phyloP scores from a whole-genome alignment of 2,888 invertebrate genomes.

The Anarsia innoxiella region DNA sequence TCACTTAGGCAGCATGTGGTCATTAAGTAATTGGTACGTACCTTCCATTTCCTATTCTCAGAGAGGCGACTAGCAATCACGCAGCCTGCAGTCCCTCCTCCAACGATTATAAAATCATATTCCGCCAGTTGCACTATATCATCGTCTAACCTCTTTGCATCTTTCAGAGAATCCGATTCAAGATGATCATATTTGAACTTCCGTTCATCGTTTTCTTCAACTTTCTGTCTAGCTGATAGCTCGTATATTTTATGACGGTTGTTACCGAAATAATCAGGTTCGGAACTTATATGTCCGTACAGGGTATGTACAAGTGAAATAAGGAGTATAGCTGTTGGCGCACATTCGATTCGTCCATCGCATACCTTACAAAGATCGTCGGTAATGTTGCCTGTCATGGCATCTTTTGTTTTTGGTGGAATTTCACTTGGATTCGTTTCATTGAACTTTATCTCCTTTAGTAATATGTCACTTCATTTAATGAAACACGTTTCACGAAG shows the following conservation, averaged over 20 bases:
- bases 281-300: slow-evolving; percentile 54
- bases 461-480: no score
- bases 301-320: slow-evolving; percentile 60
- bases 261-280: slow-evolving; percentile 53
- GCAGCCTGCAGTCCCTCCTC: slow-evolving; percentile 63
- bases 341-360: slow-evolving; percentile 64
- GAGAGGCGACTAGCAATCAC: slow-evolving; percentile 61
- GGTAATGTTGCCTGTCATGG: slow-evolving; percentile 56
- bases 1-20: no score
- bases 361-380: slow-evolving; percentile 62
- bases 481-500: no score
- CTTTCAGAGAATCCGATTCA: slow-evolving; percentile 9
- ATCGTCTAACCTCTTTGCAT: background rate
- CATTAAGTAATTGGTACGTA: no score
- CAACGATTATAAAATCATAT: slow-evolving; percentile 59
- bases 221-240: slow-evolving; percentile 11
- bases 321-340: slow-evolving; percentile 62
- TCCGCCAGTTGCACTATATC: slow-evolving; percentile 19
- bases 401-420: no score
- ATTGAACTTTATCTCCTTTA: no score
- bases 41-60: slow-evolving; percentile 63
- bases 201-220: slow-evolving; percentile 12
- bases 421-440: no score
- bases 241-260: slow-evolving; percentile 24
- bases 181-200: slow-evolving; percentile 22